These are phyloP conservation scores for Neomorphus geoffroyi DNA, from an alignment of 2,797 vertebrate species.

Conservation along the genomic window DNA sequence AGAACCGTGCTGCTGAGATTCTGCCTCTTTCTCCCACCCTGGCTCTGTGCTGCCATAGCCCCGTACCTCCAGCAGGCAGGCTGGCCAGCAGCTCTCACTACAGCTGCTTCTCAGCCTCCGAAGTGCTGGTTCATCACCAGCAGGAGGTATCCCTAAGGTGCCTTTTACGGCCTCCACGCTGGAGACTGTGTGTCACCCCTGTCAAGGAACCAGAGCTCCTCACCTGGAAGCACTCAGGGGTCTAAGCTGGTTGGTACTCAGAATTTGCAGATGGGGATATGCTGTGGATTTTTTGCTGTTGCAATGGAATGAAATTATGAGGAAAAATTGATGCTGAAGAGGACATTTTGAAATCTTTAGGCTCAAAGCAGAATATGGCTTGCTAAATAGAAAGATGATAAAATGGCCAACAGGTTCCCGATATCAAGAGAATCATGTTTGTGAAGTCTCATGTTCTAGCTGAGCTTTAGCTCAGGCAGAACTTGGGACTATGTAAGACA, in stretches of 20 bases:
- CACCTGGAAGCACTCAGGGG: not conserved
- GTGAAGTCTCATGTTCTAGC: not conserved
- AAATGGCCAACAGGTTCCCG: not conserved
- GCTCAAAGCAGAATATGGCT: not conserved
- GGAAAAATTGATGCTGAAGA: not conserved
- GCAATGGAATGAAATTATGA: not conserved
- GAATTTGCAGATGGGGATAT: not conserved
- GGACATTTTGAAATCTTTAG: not conserved
- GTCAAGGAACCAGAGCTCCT: not conserved
- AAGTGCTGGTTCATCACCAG: not conserved
- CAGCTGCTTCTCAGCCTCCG: conserved; percentile 25
- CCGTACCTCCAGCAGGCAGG: not conserved
- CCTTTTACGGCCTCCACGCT: not conserved
- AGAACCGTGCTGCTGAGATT: not conserved
- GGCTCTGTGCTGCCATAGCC: not conserved
- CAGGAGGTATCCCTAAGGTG: not conserved
- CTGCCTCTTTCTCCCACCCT: not conserved
- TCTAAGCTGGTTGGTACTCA: not conserved
- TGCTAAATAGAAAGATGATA: not conserved
- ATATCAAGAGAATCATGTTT: not conserved
- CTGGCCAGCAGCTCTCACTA: not conserved
- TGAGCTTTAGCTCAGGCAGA: not conserved
- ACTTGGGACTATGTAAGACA: not conserved
- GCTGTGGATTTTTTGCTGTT: not conserved
- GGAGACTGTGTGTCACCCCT: not conserved